Evolutionary conservation across 2,888 invertebrate genomes (phyloP), one percentile per base, ranked within the genome.

Genomic region (Seira ritae): DNA sequence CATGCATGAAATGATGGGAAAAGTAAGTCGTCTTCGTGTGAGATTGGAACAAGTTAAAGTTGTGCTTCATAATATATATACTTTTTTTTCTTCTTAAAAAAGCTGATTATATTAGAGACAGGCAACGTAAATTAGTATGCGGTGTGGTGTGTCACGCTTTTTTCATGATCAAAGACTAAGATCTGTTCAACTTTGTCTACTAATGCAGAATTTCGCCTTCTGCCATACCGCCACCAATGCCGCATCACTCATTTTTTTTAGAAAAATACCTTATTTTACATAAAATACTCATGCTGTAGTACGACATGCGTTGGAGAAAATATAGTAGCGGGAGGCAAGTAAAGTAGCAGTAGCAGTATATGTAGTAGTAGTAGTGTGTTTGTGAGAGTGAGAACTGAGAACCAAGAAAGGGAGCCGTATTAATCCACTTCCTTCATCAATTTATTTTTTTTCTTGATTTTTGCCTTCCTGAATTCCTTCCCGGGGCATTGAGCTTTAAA

Each of bases 81-180:
- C 8, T 73, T 80, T 72, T 77, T 65, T 77, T 66, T 62, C 73
- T 68, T 23, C 37, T n/a, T 65, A 74, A 76, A 86, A 87, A 88
- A 89, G 77, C 88, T 87, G 87, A 89, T 89, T 87, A 88, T 85
- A 86, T 86, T 85, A 87, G 85, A 82, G 80, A 62, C 78, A 88
- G 84, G 84, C 84, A 85, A 80, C 78, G 81, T 85, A 87, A 89
- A 87, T 89, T 88, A 89, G 87, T 85, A 86, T 87, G 87, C 87
- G 86, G 82, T 84, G 85, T 87, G 87, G 87, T 85, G 85, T 82
- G 84, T 82, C 82, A 82, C 82, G 82, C 76, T 82, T 86, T 87
- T 86, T 85, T 82, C 87, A 82, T 84, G 83, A 87, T 81, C 80
- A 79, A 80, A 84, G 76, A 67, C 76, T 66, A 76, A 82, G 76